Conservation (phyloP, 2,888 invertebrate species). For the Phalera bucephala region DNA sequence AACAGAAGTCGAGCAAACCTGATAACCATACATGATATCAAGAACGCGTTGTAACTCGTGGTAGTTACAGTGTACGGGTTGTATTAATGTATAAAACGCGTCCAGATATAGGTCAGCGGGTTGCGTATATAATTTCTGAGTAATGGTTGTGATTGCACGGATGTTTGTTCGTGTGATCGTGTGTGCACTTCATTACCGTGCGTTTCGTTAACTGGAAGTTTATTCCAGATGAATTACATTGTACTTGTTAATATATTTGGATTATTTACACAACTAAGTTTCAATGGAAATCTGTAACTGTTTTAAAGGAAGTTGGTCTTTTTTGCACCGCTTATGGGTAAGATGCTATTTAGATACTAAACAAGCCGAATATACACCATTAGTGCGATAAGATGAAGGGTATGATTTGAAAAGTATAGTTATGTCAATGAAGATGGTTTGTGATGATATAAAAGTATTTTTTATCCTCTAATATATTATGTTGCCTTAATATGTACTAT, state of each 20-base stretch:
- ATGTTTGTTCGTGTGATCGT: slow-evolving; percentile 63
- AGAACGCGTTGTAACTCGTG: too few species aligned
- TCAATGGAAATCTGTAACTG: slow-evolving; percentile 8
- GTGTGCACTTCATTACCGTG: slow-evolving; percentile 46
- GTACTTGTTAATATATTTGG: slow-evolving; percentile 36
- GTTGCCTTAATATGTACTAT: too few species aligned
- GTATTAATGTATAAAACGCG: slow-evolving; percentile 63
- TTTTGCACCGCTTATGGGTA: too few species aligned
- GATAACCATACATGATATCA: too few species aligned
- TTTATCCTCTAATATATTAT: too few species aligned
- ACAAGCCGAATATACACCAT: too few species aligned
- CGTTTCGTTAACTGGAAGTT: slow-evolving; percentile 46
- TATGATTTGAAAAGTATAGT: too few species aligned
- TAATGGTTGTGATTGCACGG: slow-evolving; percentile 65
- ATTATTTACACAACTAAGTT: slow-evolving; percentile 16
- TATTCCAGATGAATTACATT: slow-evolving; percentile 53
- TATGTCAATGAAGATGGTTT: too few species aligned
- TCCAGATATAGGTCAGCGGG: slow-evolving; percentile 67
- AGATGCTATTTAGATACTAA: too few species aligned
- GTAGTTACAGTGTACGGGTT: background rate
- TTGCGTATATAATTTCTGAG: slow-evolving; percentile 71
- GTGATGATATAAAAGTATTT: too few species aligned
- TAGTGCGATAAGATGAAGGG: too few species aligned
- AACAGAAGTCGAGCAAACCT: too few species aligned
- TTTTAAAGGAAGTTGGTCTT: background rate